Evolutionary conservation across 2,888 invertebrate genomes (phyloP).

Genomic region (Psylliodes chrysocephalus): DNA sequence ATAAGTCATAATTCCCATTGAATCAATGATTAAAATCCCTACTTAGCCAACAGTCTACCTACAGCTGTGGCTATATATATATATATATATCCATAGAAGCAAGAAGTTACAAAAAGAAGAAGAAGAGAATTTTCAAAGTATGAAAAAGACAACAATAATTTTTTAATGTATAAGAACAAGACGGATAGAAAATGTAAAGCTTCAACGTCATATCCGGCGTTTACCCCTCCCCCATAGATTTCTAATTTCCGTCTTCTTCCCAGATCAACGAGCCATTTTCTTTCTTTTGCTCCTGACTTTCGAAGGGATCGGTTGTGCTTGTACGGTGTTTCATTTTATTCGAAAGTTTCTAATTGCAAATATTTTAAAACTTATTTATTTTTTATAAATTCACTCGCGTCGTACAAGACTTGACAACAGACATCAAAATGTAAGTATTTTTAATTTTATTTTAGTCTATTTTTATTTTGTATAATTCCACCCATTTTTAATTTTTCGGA

Average conservation of each 20-base stretch:
- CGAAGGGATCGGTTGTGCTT: conserved; percentile 9
- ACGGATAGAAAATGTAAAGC: too few relatives aligned
- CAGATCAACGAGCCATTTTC: too few relatives aligned
- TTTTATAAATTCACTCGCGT: not conserved
- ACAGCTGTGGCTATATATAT: too few relatives aligned
- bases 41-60: too few relatives aligned
- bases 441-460: not conserved
- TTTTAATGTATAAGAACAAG: too few relatives aligned
- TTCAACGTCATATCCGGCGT: not conserved
- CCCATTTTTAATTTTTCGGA: too few relatives aligned
- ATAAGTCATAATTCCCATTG: not conserved
- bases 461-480: too few relatives aligned
- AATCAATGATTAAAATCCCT: not conserved
- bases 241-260: not conserved
- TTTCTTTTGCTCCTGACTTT: conserved; percentile 21
- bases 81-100: too few relatives aligned
- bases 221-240: not conserved
- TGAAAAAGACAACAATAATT: too few relatives aligned
- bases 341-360: not conserved
- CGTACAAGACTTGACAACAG: not conserved
- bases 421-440: conserved; percentile 8
- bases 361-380: not conserved
- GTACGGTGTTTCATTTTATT: not conserved
- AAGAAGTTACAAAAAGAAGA: too few relatives aligned
- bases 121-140: too few relatives aligned